Evolutionary conservation across 2,797 vertebrate genomes (phyloP).

Genomic region (Sarcophilus harrisii): DNA sequence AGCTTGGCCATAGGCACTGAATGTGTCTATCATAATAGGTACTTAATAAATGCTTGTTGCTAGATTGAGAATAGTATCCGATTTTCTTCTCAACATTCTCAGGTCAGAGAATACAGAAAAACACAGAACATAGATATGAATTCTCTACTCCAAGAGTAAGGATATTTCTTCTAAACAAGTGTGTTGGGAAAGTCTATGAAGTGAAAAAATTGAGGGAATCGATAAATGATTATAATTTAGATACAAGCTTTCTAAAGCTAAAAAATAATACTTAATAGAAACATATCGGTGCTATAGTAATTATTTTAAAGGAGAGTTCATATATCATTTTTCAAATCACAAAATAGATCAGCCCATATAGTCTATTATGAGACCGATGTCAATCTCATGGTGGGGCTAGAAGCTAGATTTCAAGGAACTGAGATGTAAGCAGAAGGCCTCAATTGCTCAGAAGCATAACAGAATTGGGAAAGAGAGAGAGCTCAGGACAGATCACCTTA

Average conservation of each 20-base stretch:
- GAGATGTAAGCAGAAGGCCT: neutral
- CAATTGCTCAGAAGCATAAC: neutral
- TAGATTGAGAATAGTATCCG: neutral
- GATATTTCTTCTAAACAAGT: neutral
- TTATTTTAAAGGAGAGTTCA: neutral
- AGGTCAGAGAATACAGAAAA: neutral
- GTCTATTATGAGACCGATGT: neutral
- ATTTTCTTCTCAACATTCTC: neutral
- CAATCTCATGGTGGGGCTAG: neutral
- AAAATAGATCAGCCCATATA: neutral
- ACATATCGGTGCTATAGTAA: neutral
- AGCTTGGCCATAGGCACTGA: neutral
- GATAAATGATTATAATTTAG: neutral
- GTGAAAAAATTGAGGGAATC: neutral
- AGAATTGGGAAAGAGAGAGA: neutral
- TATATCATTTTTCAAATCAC: neutral
- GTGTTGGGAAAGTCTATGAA: neutral
- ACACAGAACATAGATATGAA: neutral
- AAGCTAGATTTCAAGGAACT: neutral
- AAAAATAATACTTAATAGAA: neutral
- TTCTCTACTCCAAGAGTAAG: neutral
- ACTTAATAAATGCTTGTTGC: neutral
- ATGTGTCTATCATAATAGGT: neutral
- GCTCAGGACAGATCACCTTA: neutral
- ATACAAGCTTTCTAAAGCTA: neutral